Evolutionary conservation across 1,140 invertebrate genomes (phyloP), one percentile per base, ranked within the genome.

Genomic region (Saccostrea echinata): DNA sequence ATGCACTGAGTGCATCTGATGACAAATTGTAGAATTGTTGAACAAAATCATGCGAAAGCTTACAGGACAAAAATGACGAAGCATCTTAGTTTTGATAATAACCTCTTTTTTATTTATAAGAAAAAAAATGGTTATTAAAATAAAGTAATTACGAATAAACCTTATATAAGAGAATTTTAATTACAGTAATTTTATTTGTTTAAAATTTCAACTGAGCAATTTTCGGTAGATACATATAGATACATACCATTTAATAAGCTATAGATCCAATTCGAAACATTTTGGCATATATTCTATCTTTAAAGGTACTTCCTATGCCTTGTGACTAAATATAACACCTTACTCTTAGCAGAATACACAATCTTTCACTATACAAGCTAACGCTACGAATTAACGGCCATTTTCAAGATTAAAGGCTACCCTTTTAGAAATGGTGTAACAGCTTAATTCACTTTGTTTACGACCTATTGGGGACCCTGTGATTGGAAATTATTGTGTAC

Each of bases 401-500:
- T 76, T 27, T 30, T 13, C 24, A 30, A 27, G 30, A 76, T 33
- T 33, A 61, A 76, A 33, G 68, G 30, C 27, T 27, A 27, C 68
- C 27, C 27, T 76, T 27, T 71, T 30, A 33, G 16, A 27, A 76
- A 76, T 76, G 68, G 68, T 16, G 68, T 27, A 76, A 76, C 30
- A 16, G 11, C 68, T 30, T 76, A 76, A 76, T 76, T 76, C 16
- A 33, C 68, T 76, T 76, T 76, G 68, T 76, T 76, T 33, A 76
- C 68, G 68, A 30, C 30, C 68, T 33, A 16, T 33, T 30, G 12
- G 30, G 27, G 27, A 76, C 16, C 30, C 18, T 76, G 12, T 30
- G 68, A 76, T 61, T 61, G 18, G 21, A 61, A 61, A 21, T 18
- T 61, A 61, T n/a, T 61, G 43, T 43, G 9, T 21, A 24, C 43